phyloP scores from a whole-genome alignment of 2,797 vertebrate species.

The Sphenopsis melanotis region DNA sequence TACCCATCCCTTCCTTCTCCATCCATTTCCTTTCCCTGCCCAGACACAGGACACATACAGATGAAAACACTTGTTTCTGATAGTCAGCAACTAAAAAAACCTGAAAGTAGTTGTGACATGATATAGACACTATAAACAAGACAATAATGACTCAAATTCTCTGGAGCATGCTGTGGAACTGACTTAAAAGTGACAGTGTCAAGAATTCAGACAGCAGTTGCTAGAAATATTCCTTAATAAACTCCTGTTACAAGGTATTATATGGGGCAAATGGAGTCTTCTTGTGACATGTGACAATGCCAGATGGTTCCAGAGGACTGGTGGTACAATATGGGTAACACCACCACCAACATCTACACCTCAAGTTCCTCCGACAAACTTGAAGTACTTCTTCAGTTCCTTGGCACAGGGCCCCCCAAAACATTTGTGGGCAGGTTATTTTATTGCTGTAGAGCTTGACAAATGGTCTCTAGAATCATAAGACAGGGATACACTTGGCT shows the following conservation, averaged over 20 bases:
- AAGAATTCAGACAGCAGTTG: neutral
- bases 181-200: neutral
- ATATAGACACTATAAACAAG: neutral
- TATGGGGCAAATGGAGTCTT: neutral
- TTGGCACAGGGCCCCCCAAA: neutral
- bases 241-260: neutral
- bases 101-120: neutral
- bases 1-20: neutral
- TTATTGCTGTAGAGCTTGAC: constrained; percentile 25
- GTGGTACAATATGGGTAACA: neutral
- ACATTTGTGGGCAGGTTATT: neutral
- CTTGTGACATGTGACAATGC: neutral
- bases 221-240: neutral
- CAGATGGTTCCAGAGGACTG: neutral
- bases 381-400: neutral
- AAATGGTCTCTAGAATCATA: neutral
- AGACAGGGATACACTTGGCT: neutral
- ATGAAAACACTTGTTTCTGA: neutral
- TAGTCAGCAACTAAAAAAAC: neutral
- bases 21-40: neutral
- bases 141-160: neutral
- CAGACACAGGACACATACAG: neutral
- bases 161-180: neutral
- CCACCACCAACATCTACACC: neutral
- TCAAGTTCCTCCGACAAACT: neutral